Base-by-base conservation (phyloP, 37 sponge, comb jelly and placozoan genomes). In the Spongilla lacustris region DNA sequence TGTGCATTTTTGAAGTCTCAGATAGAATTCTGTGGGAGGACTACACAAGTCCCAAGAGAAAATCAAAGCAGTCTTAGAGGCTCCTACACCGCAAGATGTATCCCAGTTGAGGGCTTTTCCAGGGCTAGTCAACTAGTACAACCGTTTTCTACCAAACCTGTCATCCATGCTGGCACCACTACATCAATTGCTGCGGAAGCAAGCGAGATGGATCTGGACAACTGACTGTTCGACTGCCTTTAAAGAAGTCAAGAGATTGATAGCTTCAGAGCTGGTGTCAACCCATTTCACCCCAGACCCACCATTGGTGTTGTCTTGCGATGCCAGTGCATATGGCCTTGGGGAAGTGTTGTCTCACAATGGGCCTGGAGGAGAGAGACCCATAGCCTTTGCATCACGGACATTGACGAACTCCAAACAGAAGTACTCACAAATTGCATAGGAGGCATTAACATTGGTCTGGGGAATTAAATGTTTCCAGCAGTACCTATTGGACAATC, bases 341-440 rank as follows among this genome's bases (percentile, higher is more conserved):
- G 83, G 77, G 24, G 83, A 69, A 0, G 74, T 85, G 8, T 37
- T 85, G 69, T 58, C 85, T n/a, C 85, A 85, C 67, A 19, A 25
- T 6, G 19, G 66, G 28, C 69, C 87, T 14, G 68, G 67, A 34
- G 88, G 82, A 29, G 88, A 87, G 24, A 50, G 50, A 81, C 88
- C 82, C 24, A 67, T 87, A 28, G 88, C 69, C 17, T 87, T 67
- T 75, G 76, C 58, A 13, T 87, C 88, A n/a, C 66, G 82, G 9
- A 67, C 88, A 67, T 69, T 81, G 27, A 68, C 35, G 67, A 31
- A 81, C 17, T 69, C 81, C n/a, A 74, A 87, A 35, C 25, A n/a
- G 26, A 80, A 80, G 25, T 72, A 79, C 68, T 87, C 81, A 25
- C 81, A 79, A 35, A 48, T 87, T 3, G 87, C 80, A 66, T 80